Evolutionary conservation across 2,888 invertebrate genomes (phyloP).

Genomic region (Corbicula japonica): DNA sequence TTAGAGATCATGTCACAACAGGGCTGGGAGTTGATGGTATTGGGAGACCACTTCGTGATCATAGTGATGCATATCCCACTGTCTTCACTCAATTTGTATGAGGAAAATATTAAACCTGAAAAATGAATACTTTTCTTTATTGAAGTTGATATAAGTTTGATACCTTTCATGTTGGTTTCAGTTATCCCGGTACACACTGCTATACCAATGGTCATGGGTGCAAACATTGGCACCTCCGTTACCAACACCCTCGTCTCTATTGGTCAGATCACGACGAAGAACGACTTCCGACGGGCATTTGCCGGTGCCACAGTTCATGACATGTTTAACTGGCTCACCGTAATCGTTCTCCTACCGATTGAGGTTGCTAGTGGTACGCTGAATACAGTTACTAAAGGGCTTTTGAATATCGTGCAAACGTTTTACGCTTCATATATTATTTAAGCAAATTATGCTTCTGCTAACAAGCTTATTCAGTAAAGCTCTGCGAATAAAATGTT

Average conservation of each 20-base stretch:
- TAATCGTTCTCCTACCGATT: conserved; percentile 76
- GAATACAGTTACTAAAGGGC: too few species aligned
- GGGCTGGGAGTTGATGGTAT: too few species aligned
- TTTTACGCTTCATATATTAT: too few species aligned
- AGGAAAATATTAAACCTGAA: too few species aligned
- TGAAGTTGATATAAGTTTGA: neutral
- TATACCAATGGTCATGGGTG: conserved; percentile 82
- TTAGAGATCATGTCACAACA: too few species aligned
- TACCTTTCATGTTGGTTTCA: conserved; percentile 35
- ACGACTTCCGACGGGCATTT: conserved; percentile 79
- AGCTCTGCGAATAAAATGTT: too few species aligned
- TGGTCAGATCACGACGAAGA: conserved; percentile 72
- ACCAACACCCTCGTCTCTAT: conserved; percentile 82
- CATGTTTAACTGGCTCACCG: conserved; percentile 82
- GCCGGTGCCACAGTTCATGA: conserved; percentile 83
- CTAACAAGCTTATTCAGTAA: neutral
- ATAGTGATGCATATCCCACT: too few species aligned
- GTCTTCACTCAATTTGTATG: too few species aligned
- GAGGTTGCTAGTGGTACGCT: conserved; percentile 62
- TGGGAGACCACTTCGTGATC: too few species aligned
- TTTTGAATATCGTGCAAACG: too few species aligned
- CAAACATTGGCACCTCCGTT: conserved; percentile 82
- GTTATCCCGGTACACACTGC: conserved; percentile 73
- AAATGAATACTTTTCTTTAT: too few species aligned
- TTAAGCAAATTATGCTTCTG: neutral